Evolutionary conservation across 2,113 vertebrate species (phyloP).

Genomic region (Ia io): DNA sequence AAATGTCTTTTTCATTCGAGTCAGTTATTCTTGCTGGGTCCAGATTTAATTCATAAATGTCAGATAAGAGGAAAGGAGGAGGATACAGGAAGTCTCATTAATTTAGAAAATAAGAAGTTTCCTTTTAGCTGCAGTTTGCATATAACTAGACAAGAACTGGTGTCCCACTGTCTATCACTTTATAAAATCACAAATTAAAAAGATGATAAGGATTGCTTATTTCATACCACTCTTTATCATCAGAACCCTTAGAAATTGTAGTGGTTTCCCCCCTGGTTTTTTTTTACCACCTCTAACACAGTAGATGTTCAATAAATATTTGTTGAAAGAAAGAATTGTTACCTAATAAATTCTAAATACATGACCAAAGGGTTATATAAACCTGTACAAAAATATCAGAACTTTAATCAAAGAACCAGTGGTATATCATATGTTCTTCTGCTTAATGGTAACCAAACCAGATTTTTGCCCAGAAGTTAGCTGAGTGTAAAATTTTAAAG

Average conservation of each 20-base stretch:
- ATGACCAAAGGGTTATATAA: not conserved
- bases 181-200: constrained; percentile 13
- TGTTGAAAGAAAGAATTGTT: not conserved
- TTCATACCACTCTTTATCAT: not conserved
- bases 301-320: not conserved
- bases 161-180: not conserved
- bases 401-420: not conserved
- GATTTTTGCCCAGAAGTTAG: not conserved
- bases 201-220: not conserved
- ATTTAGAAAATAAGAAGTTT: constrained; percentile 19
- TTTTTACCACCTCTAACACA: not conserved
- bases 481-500: constrained; percentile 16
- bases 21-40: not conserved
- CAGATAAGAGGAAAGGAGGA: not conserved
- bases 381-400: not conserved
- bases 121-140: not conserved
- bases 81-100: not conserved
- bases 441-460: constrained; percentile 29
- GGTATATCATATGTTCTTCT: not conserved
- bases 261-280: not conserved
- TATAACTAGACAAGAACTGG: not conserved
- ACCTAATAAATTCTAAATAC: constrained; percentile 22
- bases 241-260: not conserved
- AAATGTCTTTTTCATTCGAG: constrained; percentile 5
- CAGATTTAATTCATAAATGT: constrained; percentile 48